Percentiles rank a stretch among this genome's conserved stretches.
These are phyloP conservation scores for Leptinotarsa defecta DNA, from an alignment of 1,140 invertebrate genomes.

Conservation along the genomic window DNA sequence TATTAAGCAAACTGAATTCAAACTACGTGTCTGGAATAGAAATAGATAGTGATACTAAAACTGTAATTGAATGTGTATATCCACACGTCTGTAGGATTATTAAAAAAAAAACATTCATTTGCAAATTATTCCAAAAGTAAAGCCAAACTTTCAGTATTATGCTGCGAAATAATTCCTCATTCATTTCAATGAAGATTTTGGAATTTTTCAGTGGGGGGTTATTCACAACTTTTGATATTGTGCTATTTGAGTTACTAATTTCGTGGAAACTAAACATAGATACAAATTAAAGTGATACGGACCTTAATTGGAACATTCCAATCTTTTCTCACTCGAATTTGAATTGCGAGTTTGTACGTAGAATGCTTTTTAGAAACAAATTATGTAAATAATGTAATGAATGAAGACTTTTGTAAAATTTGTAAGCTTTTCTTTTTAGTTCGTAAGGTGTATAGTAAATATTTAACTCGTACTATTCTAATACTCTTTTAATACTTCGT, in stretches of 20 bases:
- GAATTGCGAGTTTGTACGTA: constrained; percentile 15
- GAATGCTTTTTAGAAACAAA: constrained; percentile 29
- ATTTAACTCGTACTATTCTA: constrained; percentile 37
- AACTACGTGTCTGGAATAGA: too few relatives aligned
- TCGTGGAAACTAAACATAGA: too few relatives aligned
- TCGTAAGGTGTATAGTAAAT: constrained; percentile 38
- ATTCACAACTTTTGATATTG: too few relatives aligned
- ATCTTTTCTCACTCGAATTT: background rate
- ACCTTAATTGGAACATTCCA: constrained; percentile 5
- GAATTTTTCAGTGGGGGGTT: background rate
- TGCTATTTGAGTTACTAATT: too few relatives aligned
- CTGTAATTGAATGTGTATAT: background rate
- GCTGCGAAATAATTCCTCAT: constrained; percentile 10
- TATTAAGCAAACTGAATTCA: background rate
- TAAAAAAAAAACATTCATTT: background rate
- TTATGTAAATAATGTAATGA: constrained; percentile 27
- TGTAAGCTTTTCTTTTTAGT: constrained; percentile 35
- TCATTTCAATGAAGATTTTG: background rate
- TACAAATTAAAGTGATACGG: too few relatives aligned
- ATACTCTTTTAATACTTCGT: constrained; percentile 41
- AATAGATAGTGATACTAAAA: background rate
- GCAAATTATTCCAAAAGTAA: constrained; percentile 25
- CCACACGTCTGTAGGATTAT: background rate
- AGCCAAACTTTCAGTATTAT: constrained; percentile 30
- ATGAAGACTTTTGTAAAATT: constrained; percentile 34